These are phyloP conservation scores for Nyctibius bracteatus DNA, from an alignment of 2,113 vertebrate species.

Conservation along the genomic window DNA sequence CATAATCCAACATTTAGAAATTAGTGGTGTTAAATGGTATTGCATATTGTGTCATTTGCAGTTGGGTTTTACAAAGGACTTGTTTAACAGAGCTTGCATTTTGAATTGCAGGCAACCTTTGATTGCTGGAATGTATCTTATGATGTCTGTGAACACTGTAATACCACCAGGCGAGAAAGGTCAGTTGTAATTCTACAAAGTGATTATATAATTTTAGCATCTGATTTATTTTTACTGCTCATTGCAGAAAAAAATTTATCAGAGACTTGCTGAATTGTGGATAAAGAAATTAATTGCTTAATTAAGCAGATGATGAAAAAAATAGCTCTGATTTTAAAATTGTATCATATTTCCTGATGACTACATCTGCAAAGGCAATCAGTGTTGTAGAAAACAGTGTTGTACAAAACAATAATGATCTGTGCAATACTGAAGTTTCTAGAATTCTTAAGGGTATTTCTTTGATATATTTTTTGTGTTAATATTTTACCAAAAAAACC, in stretches of 20 bases:
- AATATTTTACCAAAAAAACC: neutral
- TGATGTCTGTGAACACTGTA: constrained; percentile 90
- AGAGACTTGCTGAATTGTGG: neutral
- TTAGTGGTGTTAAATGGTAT: neutral
- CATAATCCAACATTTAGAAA: neutral
- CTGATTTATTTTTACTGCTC: neutral
- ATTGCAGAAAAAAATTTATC: neutral
- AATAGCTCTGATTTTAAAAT: neutral
- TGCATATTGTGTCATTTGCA: neutral
- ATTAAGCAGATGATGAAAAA: neutral
- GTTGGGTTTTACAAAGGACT: neutral
- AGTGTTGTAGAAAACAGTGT: neutral
- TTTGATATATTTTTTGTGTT: neutral
- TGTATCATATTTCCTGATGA: neutral
- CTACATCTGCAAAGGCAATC: neutral
- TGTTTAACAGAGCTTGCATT: neutral
- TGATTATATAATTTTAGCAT: neutral
- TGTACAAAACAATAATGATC: neutral
- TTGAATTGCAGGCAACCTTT: constrained; percentile 85
- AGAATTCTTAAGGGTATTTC: neutral
- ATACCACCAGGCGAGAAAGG: constrained; percentile 90
- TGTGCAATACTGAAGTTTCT: neutral
- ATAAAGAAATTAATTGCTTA: neutral
- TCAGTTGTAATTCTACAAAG: constrained; percentile 43
- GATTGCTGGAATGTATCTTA: constrained; percentile 95